Evolutionary conservation across 2,888 invertebrate species (phyloP), one percentile per base, ranked within the genome.

Genomic region (Pachydiplax longipennis): DNA sequence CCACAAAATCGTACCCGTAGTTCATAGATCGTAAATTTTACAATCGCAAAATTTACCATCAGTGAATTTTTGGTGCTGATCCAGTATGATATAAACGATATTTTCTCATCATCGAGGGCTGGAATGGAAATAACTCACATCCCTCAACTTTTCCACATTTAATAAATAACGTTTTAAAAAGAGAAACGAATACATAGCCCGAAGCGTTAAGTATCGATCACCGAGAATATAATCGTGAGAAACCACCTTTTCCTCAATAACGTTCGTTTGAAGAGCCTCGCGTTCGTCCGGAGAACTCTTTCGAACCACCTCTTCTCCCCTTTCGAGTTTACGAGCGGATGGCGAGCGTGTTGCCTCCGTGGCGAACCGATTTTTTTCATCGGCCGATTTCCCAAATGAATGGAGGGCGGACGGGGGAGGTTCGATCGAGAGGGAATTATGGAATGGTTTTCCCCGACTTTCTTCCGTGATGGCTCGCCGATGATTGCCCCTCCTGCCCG

Each of bases 341-440:
- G n/a, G 61, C 58, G 83, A 83, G 83, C 12, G n/a, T 13, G 15
- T 10, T 35, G 58, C 73, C 73, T 31, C 73, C 73, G 10, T 25
- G 25, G 73, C 73, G 25, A 31, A 31, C 31, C 73, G 73, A 73
- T 73, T 73, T 73, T 73, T 73, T 73, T 25, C 73, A 73, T 44
- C 87, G 22, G 61, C 12, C 87, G 65, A 37, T 87, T 87, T 87
- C 87, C 87, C 87, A 87, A 87, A 87, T 65, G 87, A 87, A 61
- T 87, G 61, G 83, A 35, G 18, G 82, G 31, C n/a, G 31, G 82
- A 53, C 4, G 4, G 48, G 44, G 82, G 12, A 53, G 73, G 15
- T 73, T 31, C 73, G 73, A 73, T 73, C 73, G 73, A 65, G 65
- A 22, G 44, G 37, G 83, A 87, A 87, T 87, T 87, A 87, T 61